A percentile compares a stretch with the other conserved stretches of the same genome.
phyloP scores from a whole-genome alignment of 92 coral and sea anemone species.

The Nematostella vectensis region DNA sequence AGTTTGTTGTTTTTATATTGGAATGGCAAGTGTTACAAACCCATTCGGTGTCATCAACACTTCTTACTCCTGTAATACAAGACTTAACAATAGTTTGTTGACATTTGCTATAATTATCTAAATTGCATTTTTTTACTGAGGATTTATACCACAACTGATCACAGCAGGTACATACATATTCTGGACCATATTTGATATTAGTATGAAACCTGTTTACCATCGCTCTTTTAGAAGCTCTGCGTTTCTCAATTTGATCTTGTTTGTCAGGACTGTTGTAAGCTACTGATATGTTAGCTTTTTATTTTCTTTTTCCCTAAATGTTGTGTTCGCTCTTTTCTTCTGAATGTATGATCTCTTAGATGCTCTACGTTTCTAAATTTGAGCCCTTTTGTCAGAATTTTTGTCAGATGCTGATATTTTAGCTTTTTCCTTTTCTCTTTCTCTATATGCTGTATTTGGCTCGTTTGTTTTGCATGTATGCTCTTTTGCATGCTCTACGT shows the following conservation, averaged over 20 bases:
- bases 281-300: conserved; percentile 5
- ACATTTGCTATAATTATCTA: conserved; percentile 15
- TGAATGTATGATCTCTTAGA: conserved; percentile 18
- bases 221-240: neutral
- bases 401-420: conserved; percentile 10
- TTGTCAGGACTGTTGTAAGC: neutral
- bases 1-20: conserved; percentile 16
- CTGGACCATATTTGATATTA: conserved; percentile 46
- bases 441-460: neutral
- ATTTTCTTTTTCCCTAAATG: conserved; percentile 18
- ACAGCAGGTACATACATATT: conserved; percentile 53
- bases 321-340: conserved; percentile 22
- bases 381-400: conserved; percentile 9
- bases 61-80: conserved; percentile 34
- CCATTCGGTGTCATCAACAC: conserved; percentile 45
- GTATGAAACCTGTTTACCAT: conserved; percentile 26
- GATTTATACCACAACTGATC: conserved; percentile 50
- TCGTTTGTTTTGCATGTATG: conserved; percentile 1
- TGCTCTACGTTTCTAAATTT: conserved; percentile 29
- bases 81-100: conserved; percentile 14
- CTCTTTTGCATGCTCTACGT: neutral
- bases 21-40: conserved; percentile 33
- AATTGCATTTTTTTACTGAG: conserved; percentile 35
- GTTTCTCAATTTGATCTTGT: neutral
- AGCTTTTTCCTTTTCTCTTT: neutral